phyloP scores from a whole-genome alignment of 1,140 invertebrate genomes.

The Drosophila pectinifera region DNA sequence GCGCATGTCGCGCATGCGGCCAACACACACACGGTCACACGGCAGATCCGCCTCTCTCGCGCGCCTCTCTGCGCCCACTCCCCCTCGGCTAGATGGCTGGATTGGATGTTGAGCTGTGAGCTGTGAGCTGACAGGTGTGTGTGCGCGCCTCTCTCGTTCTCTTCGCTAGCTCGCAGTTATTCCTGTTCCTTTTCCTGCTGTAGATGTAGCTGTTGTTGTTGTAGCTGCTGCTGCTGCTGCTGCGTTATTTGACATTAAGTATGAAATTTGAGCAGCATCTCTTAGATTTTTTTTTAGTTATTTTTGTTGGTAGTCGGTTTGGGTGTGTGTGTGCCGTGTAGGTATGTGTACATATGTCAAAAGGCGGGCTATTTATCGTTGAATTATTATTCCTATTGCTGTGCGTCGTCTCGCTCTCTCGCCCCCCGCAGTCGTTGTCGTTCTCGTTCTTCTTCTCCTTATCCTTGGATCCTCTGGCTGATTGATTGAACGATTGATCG shows the following conservation, averaged over 20 bases:
- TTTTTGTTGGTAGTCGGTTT: conserved; percentile 21
- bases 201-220: conserved; percentile 26
- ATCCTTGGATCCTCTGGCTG: conserved; percentile 4
- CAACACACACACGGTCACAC: conserved; percentile 57
- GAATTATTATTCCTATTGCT: conserved; percentile 28
- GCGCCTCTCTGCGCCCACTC: conserved; percentile 5
- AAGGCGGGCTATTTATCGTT: conserved; percentile 40
- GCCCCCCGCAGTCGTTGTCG: conserved; percentile 2
- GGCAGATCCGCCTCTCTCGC: conserved; percentile 16
- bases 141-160: conserved; percentile 7
- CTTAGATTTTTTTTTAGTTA: conserved; percentile 48
- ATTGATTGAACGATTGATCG: conserved; percentile 15
- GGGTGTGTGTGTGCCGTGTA: conserved; percentile 38
- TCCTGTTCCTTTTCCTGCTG: conserved; percentile 39
- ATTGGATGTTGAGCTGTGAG: conserved; percentile 8
- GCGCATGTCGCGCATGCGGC: conserved; percentile 72
- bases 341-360: conserved; percentile 44
- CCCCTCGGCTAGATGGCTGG: conserved; percentile 14
- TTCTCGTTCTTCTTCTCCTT: conserved; percentile 2
- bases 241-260: conserved; percentile 68
- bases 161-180: conserved; percentile 51
- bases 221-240: conserved; percentile 25
- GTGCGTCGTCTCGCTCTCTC: conserved; percentile 1
- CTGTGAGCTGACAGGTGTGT: conserved; percentile 32
- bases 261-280: conserved; percentile 69